A percentile compares a stretch with the other conserved stretches of the same genome.
phyloP scores from a whole-genome alignment of 2,888 invertebrate species.

The Scaptomyza flava region DNA sequence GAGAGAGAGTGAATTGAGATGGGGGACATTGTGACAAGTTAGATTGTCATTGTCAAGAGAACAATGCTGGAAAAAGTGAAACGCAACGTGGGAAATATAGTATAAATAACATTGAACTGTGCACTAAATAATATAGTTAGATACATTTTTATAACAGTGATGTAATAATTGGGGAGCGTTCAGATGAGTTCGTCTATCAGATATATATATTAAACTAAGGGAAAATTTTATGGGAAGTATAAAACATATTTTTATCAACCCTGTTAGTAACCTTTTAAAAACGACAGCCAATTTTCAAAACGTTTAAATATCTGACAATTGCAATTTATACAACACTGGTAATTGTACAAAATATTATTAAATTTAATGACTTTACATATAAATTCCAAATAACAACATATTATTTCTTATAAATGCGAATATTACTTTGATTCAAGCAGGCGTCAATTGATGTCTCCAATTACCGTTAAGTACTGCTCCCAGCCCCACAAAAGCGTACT shows the following conservation, averaged over 20 bases:
- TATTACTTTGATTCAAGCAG: constrained; percentile 15
- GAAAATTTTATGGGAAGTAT: not conserved
- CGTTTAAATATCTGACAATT: not conserved
- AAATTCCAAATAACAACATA: constrained; percentile 15
- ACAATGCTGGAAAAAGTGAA: constrained; percentile 16
- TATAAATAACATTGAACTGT: constrained; percentile 12
- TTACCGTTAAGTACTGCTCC: constrained; percentile 49
- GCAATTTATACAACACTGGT: not conserved
- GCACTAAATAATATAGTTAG: not conserved
- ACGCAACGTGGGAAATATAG: constrained; percentile 26
- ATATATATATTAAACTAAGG: not conserved
- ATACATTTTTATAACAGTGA: not conserved
- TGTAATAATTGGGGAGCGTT: not conserved
- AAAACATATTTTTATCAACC: not conserved
- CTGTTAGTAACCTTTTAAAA: not conserved
- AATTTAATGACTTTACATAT: constrained; percentile 12
- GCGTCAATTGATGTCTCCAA: constrained; percentile 51
- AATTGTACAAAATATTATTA: constrained; percentile 1
- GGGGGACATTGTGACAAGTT: not conserved
- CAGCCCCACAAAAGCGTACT: constrained; percentile 25
- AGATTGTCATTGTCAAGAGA: constrained; percentile 33
- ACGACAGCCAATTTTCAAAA: not conserved
- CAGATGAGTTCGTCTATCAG: not conserved
- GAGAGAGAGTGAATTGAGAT: not conserved
- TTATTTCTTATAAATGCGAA: constrained; percentile 23